phyloP scores from a whole-genome alignment of 2,797 vertebrate species.

The Bovichtus diacanthus region DNA sequence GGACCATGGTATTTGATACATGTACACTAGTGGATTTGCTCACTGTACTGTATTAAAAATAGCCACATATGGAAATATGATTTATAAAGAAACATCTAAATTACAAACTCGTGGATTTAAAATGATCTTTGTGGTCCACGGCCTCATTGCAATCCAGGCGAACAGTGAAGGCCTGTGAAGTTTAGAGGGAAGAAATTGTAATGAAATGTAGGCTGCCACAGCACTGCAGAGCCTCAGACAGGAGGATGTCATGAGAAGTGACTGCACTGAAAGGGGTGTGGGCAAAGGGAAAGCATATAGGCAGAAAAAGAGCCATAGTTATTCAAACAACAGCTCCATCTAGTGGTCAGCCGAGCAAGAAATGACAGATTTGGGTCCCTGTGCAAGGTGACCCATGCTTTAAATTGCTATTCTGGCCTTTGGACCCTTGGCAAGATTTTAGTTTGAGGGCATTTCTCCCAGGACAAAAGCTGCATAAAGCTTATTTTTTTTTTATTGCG shows the following conservation, averaged over 20 bases:
- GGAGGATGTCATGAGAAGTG: constrained; percentile 23
- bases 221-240: constrained; percentile 48
- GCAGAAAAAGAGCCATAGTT: constrained; percentile 1
- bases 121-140: background rate
- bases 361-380: background rate
- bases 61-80: background rate
- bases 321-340: constrained; percentile 71
- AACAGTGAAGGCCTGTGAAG: background rate
- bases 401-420: constrained; percentile 11
- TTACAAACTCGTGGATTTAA: background rate
- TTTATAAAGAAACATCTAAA: background rate
- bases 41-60: background rate
- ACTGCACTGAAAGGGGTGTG: constrained; percentile 49
- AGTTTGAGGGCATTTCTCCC: background rate
- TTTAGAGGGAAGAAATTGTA: constrained; percentile 6
- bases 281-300: constrained; percentile 1
- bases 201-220: constrained; percentile 16
- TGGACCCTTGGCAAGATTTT: background rate
- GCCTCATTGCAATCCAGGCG: background rate
- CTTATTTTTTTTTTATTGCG: too few relatives aligned
- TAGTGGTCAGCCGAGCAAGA: constrained; percentile 38
- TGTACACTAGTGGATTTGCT: background rate
- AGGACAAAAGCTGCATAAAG: background rate
- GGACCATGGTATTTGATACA: background rate
- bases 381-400: constrained; percentile 12